Conservation (phyloP, 1,140 invertebrate species). For the Drosophila dunni region DNA sequence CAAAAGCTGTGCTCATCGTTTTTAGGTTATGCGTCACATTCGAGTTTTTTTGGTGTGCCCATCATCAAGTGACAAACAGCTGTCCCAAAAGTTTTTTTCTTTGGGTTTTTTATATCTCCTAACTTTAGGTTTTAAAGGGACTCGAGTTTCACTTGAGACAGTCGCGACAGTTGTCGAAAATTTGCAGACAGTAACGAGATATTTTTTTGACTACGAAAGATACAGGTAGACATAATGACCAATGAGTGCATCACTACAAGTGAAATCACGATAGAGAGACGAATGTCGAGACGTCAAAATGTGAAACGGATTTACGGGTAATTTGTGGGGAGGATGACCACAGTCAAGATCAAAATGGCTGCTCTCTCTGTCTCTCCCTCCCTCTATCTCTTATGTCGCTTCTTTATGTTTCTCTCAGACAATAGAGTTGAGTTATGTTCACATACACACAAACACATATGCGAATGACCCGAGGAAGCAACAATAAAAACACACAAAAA, state of each 20-base stretch:
- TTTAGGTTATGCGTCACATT: conserved; percentile 27
- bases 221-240: conserved; percentile 48
- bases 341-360: conserved; percentile 47
- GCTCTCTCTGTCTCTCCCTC: neutral
- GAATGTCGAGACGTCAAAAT: conserved; percentile 21
- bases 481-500: conserved; percentile 41
- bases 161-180: conserved; percentile 45
- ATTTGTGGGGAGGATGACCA: conserved; percentile 31
- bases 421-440: conserved; percentile 10
- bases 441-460: neutral
- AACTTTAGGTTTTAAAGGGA: conserved; percentile 21
- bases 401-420: conserved; percentile 1
- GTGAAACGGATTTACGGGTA: conserved; percentile 20
- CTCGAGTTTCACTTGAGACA: conserved; percentile 64
- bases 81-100: conserved; percentile 23
- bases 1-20: conserved; percentile 32
- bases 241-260: conserved; percentile 40
- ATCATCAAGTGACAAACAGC: conserved; percentile 25
- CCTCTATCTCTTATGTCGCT: neutral
- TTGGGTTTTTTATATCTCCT: neutral
- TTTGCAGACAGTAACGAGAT: conserved; percentile 49
- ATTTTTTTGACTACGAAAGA: conserved; percentile 35
- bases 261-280: conserved; percentile 43
- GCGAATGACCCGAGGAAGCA: conserved; percentile 30
- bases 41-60: neutral